These are phyloP conservation scores for Chloropsis cyanopogon DNA, from an alignment of 2,113 vertebrate species.

Conservation along the genomic window DNA sequence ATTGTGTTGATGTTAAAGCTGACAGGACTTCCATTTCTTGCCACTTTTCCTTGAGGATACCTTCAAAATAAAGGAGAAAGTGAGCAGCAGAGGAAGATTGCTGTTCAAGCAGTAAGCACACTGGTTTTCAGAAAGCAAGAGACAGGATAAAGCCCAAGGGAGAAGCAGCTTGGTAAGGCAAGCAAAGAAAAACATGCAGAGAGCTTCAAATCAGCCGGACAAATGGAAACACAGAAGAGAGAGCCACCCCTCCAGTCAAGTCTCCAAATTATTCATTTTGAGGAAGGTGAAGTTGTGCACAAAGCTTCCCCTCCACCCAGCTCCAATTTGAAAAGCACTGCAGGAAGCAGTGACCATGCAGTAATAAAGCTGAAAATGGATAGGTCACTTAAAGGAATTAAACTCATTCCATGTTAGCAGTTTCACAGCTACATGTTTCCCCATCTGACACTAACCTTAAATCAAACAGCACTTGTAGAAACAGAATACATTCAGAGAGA, in stretches of 20 bases:
- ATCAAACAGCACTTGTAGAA: neutral
- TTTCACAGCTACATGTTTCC: slow-evolving; percentile 11
- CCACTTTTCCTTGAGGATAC: neutral
- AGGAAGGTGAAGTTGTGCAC: neutral
- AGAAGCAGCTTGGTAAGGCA: neutral
- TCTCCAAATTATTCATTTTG: neutral
- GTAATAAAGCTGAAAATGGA: slow-evolving; percentile 32
- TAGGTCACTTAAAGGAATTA: slow-evolving; percentile 29
- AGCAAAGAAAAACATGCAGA: neutral
- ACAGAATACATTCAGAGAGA: neutral
- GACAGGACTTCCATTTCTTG: neutral
- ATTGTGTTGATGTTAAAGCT: neutral
- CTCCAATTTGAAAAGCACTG: neutral
- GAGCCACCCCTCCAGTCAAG: neutral
- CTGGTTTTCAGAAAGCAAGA: neutral
- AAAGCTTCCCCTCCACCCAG: neutral
- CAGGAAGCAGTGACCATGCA: neutral
- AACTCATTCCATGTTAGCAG: slow-evolving; percentile 16
- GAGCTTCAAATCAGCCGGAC: neutral
- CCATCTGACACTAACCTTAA: slow-evolving; percentile 7
- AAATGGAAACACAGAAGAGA: neutral
- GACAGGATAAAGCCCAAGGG: neutral
- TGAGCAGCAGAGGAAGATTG: neutral
- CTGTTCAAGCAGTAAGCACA: neutral
- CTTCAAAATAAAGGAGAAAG: neutral